Base-by-base conservation (phyloP, 2,797 vertebrate species). In the Vespertilio murinus region DNA sequence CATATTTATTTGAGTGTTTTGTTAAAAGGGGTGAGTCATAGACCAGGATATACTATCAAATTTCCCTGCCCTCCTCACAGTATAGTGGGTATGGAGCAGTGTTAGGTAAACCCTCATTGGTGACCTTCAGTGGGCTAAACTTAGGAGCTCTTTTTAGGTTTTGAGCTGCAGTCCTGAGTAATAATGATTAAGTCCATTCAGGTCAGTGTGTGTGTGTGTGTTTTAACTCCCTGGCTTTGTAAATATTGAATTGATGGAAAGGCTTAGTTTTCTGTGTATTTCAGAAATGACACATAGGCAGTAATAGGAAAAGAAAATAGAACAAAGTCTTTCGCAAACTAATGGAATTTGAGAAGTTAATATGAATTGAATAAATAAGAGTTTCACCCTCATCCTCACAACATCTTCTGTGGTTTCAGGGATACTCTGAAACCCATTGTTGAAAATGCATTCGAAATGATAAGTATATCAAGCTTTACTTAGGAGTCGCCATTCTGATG, bases 171-270 rank as follows among this genome's bases (percentile, higher is more conserved):
- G 0, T 97, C 95, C 96, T 96, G 79, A 95, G 77, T 97, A 95
- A 95, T 91, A 94, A 84, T 95, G 56, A 79, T 97, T 97, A 97
- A 97, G 97, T 94, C 97, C 94, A 90, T 92, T 86, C 92, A 97
- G 96, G 85, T 98, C 97, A 97, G 87, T 97, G 96, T 94, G 74
- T 96, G 25, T 59, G 56, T 12, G 52, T 54, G 49, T 59, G 96
- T 96, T 97, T 97, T 90, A 94, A 97, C 94, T 92, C 90, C 82
- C 80, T 92, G 28, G 90, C 42, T 42, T 90, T 94, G 89, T 95
- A 92, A 96, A 92, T 97, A 91, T 17, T 91, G 96, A 97, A 96
- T 98, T 97, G 97, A 96, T 95, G 64, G 82, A 83, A 97, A 97
- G 81, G n/a, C 30, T 95, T 47, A 47, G 75, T 96, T 96, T 90